Conservation (phyloP, 2,888 invertebrate genomes). For the Drosophila neutralis region DNA sequence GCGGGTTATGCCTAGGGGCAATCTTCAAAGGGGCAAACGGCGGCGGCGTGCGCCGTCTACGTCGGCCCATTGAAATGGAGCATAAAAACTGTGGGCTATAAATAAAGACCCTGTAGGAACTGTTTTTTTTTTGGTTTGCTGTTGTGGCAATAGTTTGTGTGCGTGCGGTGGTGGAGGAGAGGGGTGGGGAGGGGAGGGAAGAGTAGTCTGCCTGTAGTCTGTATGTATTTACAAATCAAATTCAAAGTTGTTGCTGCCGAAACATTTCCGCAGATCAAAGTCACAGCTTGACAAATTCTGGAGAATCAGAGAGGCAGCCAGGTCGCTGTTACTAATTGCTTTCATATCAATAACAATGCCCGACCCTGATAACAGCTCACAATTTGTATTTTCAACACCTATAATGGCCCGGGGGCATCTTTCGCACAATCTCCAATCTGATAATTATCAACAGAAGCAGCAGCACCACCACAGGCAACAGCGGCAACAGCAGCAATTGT, state of each 20-base stretch:
- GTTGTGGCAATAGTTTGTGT: constrained; percentile 14
- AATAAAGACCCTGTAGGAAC: constrained; percentile 71
- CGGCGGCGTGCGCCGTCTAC: constrained; percentile 53
- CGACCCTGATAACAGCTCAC: constrained; percentile 61
- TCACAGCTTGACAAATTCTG: constrained; percentile 79
- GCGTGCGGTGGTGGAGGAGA: background rate
- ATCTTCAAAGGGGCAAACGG: constrained; percentile 73
- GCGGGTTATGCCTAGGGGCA: constrained; percentile 26
- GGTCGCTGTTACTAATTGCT: constrained; percentile 71
- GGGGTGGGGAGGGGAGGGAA: too few relatives aligned
- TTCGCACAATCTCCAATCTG: constrained; percentile 49
- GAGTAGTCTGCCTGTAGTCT: constrained; percentile 2
- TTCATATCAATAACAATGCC: constrained; percentile 70
- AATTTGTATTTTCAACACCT: constrained; percentile 65
- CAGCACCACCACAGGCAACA: constrained; percentile 26
- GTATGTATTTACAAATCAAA: constrained; percentile 71
- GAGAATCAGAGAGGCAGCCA: constrained; percentile 54
- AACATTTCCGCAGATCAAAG: constrained; percentile 79
- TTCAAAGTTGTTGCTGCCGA: constrained; percentile 71
- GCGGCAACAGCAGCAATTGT: constrained; percentile 26
- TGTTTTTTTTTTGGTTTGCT: constrained; percentile 28
- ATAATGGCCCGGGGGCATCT: constrained; percentile 55
- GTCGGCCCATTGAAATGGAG: constrained; percentile 76
- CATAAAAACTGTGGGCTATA: constrained; percentile 78
- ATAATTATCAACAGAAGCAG: constrained; percentile 61